Evolutionary conservation across 1,140 invertebrate genomes (phyloP).

Genomic region (Pogonomyrmex californicus): DNA sequence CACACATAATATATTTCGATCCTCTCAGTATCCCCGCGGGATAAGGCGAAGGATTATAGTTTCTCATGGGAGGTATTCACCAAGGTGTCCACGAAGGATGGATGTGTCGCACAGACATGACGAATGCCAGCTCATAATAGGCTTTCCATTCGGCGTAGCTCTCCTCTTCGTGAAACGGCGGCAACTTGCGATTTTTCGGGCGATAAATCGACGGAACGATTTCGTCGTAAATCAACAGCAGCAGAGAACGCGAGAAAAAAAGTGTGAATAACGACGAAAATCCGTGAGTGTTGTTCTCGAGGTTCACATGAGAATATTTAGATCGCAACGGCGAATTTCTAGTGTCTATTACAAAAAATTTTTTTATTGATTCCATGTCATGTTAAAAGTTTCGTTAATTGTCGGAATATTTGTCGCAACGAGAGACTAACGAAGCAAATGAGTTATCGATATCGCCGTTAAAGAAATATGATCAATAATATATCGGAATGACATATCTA

Average conservation of each 20-base stretch:
- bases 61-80: conserved; percentile 26
- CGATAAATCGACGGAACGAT: conserved; percentile 69
- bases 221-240: conserved; percentile 56
- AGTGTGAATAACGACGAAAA: conserved; percentile 58
- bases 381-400: not conserved
- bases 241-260: conserved; percentile 18
- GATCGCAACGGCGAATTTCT: not conserved
- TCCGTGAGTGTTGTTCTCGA: conserved; percentile 54
- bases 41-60: conserved; percentile 54
- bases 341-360: not conserved
- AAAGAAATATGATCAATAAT: conserved; percentile 5
- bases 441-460: conserved; percentile 12
- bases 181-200: conserved; percentile 58
- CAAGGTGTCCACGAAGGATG: conserved; percentile 27
- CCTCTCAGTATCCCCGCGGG: not conserved
- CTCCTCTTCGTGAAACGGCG: conserved; percentile 14
- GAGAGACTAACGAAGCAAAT: not conserved
- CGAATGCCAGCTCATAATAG: conserved; percentile 64
- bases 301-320: conserved; percentile 32
- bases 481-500: not conserved
- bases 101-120: conserved; percentile 54
- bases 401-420: not conserved
- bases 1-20: conserved; percentile 28
- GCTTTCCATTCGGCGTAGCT: conserved; percentile 54
- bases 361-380: not conserved